These are phyloP conservation scores for Osmoderma eremita DNA, from an alignment of 2,888 invertebrate genomes.

Conservation along the genomic window DNA sequence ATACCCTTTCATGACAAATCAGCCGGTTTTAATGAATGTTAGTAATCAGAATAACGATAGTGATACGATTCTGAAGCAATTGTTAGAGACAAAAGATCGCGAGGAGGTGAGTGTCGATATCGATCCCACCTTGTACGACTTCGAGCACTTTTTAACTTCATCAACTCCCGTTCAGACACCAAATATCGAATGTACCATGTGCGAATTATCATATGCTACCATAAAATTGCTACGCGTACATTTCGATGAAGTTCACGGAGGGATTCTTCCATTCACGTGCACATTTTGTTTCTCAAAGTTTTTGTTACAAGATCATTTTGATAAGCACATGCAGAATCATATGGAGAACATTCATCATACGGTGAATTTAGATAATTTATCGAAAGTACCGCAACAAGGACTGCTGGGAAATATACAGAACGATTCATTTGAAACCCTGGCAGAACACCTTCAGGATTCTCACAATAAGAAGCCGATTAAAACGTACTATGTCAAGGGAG, in stretches of 20 bases:
- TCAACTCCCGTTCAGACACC: not conserved
- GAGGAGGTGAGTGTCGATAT: slow-evolving; percentile 23
- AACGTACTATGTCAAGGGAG: slow-evolving; percentile 60
- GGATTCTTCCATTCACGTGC: slow-evolving; percentile 59
- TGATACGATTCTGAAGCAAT: slow-evolving; percentile 11
- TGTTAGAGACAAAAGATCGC: slow-evolving; percentile 1
- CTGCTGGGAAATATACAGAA: slow-evolving; percentile 12
- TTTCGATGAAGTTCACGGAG: slow-evolving; percentile 57
- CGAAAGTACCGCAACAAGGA: slow-evolving; percentile 10
- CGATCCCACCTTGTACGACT: slow-evolving; percentile 25
- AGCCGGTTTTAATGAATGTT: slow-evolving; percentile 27
- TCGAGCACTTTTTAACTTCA: slow-evolving; percentile 15
- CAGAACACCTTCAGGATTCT: not conserved
- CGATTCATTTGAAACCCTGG: not conserved
- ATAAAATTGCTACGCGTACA: slow-evolving; percentile 56
- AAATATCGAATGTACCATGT: slow-evolving; percentile 54
- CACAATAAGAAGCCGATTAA: not conserved
- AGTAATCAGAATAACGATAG: not conserved
- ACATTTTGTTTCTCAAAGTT: slow-evolving; percentile 56
- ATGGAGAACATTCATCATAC: slow-evolving; percentile 50
- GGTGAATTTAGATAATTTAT: slow-evolving; percentile 57
- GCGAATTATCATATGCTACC: slow-evolving; percentile 55
- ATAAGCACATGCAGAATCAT: slow-evolving; percentile 53
- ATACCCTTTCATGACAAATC: not conserved
- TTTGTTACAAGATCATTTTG: slow-evolving; percentile 54